A percentile compares a stretch with the other conserved stretches of the same genome.
These are phyloP conservation scores for Brotula barbata DNA, from an alignment of 2,797 vertebrate genomes.

Conservation along the genomic window DNA sequence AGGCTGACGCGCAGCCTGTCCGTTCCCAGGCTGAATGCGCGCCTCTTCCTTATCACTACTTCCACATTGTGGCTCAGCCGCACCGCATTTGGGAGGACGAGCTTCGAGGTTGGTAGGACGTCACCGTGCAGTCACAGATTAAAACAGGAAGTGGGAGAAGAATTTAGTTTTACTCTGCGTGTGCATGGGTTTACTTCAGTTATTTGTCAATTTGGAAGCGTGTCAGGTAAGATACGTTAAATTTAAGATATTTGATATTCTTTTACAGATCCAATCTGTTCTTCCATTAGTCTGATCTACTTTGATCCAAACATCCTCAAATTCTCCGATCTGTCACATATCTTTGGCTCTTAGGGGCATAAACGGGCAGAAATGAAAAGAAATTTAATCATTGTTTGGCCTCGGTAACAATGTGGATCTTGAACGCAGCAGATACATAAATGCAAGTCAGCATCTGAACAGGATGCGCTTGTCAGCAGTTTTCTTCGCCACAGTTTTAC, in stretches of 20 bases:
- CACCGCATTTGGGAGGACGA: conserved; percentile 18
- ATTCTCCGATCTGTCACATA: neutral
- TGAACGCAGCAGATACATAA: conserved; percentile 4
- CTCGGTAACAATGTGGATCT: neutral
- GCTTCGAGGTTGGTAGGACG: conserved; percentile 12
- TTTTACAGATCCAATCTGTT: too few relatives aligned
- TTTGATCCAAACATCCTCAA: too few relatives aligned
- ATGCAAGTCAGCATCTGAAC: conserved; percentile 33
- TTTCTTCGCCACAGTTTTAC: conserved; percentile 9
- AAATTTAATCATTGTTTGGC: conserved; percentile 10
- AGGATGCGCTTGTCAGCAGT: conserved; percentile 27
- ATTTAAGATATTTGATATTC: too few relatives aligned
- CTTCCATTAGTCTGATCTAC: too few relatives aligned
- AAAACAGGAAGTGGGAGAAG: conserved; percentile 41
- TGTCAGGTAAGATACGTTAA: too few relatives aligned
- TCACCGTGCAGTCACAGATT: conserved; percentile 42
- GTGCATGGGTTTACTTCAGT: too few relatives aligned
- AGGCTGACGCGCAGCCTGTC: conserved; percentile 40
- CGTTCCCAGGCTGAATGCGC: conserved; percentile 51
- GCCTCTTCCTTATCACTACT: conserved; percentile 61
- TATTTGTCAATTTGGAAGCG: too few relatives aligned
- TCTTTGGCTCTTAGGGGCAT: neutral
- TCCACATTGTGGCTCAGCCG: conserved; percentile 64
- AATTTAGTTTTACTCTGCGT: conserved; percentile 22
- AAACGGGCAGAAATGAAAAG: conserved; percentile 18